Evolutionary conservation across 2,888 invertebrate species (phyloP), one percentile per base, ranked within the genome.

Genomic region (Ophion costatus): DNA sequence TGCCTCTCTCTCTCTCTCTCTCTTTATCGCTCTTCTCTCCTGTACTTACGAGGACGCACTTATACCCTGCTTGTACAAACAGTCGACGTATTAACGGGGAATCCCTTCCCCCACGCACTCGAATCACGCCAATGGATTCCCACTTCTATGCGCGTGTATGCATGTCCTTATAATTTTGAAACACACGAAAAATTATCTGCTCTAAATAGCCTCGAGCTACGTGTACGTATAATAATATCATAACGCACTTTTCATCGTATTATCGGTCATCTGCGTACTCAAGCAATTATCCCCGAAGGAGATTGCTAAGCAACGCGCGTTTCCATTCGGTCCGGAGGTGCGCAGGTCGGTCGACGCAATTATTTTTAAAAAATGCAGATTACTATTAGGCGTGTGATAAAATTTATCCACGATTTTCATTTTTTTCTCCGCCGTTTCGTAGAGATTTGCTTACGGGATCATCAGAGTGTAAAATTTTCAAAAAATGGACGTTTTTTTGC

Each of bases 11-110:
- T 61, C 24, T 82, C 51, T 80, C 56, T 51, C 80, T 59, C 70
- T 42, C 61, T 11, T 38, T 67, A 0, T 29, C 29, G 0, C 80
- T 64, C 38, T 17, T 7, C 2, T 24, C 78, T 42, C 70, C 20
- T 51, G 45, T 63, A 70, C 38, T 63, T 51, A 51, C 57, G 70
- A 29, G 71, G 66, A 79, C 84, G 61, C 69, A 79, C 78, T 75
- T 75, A 51, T 67, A 73, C 42, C 73, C 64, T 67, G 69, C 57
- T 85, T 83, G 77, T 61, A 78, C 85, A 83, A 83, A 83, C 80
- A 86, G 66, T 56, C 76, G 61, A 24, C 80, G 71, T 74, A 82
- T 80, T 80, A 77, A 73, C 69, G 64, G 66, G 76, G 57, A 80
- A 82, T 80, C 56, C 73, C 70, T 11, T 71, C 45, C 64, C 29